Percentiles rank a stretch among this genome's conserved stretches.
Conservation (phyloP, 1,140 invertebrate genomes). For the Diachasmimorpha longicaudata region DNA sequence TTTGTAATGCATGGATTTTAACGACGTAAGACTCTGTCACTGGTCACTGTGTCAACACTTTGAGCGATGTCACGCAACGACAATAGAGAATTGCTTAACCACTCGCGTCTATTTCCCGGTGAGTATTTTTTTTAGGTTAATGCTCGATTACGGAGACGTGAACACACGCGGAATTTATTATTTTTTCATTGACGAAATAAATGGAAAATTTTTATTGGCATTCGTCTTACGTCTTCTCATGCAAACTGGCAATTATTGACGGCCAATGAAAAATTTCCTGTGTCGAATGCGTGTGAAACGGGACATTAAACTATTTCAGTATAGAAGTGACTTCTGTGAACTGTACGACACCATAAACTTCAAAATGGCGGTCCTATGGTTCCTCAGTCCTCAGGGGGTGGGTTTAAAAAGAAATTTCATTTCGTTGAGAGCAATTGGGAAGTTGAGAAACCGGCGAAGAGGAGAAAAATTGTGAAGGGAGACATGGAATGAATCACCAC, state of each 20-base stretch:
- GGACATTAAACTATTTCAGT: too few species aligned
- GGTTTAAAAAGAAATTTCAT: too few species aligned
- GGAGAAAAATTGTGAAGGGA: too few species aligned
- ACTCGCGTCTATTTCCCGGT: neutral
- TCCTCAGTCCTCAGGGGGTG: too few species aligned
- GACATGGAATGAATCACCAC: too few species aligned
- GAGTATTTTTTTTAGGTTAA: neutral
- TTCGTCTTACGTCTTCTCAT: neutral
- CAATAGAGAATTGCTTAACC: neutral
- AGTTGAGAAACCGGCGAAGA: too few species aligned
- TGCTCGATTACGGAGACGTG: neutral
- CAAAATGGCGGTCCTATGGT: too few species aligned
- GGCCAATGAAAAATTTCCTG: neutral
- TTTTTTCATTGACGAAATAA: neutral
- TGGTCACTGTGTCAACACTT: neutral
- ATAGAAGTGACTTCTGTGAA: too few species aligned
- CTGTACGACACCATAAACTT: too few species aligned
- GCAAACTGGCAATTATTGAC: neutral
- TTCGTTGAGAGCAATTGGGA: too few species aligned
- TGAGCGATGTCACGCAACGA: neutral
- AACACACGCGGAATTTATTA: neutral
- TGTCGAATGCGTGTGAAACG: too few species aligned
- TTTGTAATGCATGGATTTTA: neutral
- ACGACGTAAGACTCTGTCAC: neutral
- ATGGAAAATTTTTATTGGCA: neutral